Conservation (phyloP, 2,113 vertebrate genomes). For the Pelecanoides urinatrix region DNA sequence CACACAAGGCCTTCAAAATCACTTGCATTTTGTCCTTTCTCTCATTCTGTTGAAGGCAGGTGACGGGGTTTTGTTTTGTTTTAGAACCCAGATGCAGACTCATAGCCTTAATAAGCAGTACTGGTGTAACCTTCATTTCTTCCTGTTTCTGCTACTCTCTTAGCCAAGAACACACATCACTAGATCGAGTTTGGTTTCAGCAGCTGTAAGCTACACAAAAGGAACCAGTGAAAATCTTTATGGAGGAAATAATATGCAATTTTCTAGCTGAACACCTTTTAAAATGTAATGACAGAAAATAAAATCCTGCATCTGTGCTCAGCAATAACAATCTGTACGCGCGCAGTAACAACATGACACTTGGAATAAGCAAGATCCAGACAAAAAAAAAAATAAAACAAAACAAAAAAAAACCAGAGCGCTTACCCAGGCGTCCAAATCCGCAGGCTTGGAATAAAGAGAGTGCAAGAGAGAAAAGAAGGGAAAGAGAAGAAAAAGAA, state of each 20-base stretch:
- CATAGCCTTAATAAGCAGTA: neutral
- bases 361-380: constrained; percentile 78
- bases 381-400: constrained; percentile 44
- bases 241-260: constrained; percentile 87
- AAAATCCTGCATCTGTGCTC: constrained; percentile 65
- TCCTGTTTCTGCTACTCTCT: neutral
- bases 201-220: constrained; percentile 68
- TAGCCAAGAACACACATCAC: constrained; percentile 19
- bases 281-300: constrained; percentile 84
- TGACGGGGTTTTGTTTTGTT: neutral
- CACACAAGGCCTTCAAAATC: neutral
- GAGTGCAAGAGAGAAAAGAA: neutral
- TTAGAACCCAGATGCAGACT: neutral
- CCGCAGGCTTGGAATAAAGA: constrained; percentile 76
- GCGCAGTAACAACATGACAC: constrained; percentile 83
- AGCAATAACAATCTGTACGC: constrained; percentile 57
- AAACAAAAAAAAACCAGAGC: too few species aligned
- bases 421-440: constrained; percentile 86
- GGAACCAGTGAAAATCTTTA: constrained; percentile 65
- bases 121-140: constrained; percentile 50
- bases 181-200: constrained; percentile 46
- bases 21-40: neutral
- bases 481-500: constrained; percentile 36
- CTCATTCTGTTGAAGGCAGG: neutral
- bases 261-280: constrained; percentile 92